Evolutionary conservation across 2,888 invertebrate genomes (phyloP).

Genomic region (Lochmaea capreae): DNA sequence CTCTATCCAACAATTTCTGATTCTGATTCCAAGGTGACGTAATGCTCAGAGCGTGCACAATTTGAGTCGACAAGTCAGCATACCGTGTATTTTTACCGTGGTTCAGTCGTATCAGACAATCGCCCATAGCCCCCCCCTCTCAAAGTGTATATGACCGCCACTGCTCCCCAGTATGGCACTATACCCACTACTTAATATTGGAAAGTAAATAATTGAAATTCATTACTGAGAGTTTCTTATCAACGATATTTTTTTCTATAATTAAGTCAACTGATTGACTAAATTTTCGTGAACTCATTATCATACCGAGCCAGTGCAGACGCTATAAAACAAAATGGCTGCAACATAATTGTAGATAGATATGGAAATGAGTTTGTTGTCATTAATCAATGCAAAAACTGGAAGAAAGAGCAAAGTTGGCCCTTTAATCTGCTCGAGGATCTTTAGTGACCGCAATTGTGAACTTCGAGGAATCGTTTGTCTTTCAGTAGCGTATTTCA

Average conservation of each 20-base stretch:
- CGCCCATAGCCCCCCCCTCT: no score
- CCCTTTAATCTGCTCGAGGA: slow-evolving; percentile 59
- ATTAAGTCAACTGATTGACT: slow-evolving; percentile 1
- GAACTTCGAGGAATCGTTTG: slow-evolving; percentile 55
- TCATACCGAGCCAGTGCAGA: slow-evolving; percentile 21
- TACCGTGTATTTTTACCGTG: no score
- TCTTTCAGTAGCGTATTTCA: slow-evolving; percentile 46
- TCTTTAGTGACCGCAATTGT: slow-evolving; percentile 60
- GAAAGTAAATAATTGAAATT: not conserved
- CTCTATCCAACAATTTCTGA: no score
- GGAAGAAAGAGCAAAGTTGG: slow-evolving; percentile 53
- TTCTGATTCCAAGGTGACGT: no score
- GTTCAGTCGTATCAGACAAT: no score
- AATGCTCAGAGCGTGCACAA: no score
- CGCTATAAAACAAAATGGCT: slow-evolving; percentile 29
- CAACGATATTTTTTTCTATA: not conserved
- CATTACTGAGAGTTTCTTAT: no score
- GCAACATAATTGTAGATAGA: slow-evolving; percentile 36
- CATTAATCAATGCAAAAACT: slow-evolving; percentile 48
- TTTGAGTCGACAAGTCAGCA: no score
- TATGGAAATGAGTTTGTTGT: slow-evolving; percentile 39
- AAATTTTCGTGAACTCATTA: slow-evolving; percentile 17
- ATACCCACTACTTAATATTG: not conserved
- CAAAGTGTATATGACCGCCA: no score
- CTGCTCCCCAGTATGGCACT: not conserved